Evolutionary conservation across 2,797 vertebrate species (phyloP), one percentile per base, ranked within the genome.

Genomic region (Poeciliopsis paucimaculata): DNA sequence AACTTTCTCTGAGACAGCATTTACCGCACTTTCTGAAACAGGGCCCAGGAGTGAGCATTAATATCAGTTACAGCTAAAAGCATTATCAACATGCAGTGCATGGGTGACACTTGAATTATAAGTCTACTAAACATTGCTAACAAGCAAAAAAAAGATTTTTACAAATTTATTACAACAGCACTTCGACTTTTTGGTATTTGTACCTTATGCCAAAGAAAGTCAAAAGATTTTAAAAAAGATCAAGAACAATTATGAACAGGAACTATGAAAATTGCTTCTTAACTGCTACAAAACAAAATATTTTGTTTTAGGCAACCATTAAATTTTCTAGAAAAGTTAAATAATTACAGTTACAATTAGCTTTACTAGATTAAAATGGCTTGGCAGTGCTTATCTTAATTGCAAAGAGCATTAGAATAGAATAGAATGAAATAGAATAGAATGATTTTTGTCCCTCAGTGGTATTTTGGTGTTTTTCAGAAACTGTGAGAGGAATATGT

Each of bases 401-500:
- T 64, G 62, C 34, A 64, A 64, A 34, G 1, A 62, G 5, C 6
- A 64, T 34, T 34, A 34, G 31, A 34, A 1, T 36, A 31, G 34
- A 64, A 60, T 16, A 34, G 28, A 62, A 34, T n/a, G n/a, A n/a
- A n/a, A n/a, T 62, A 62, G 57, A 62, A 62, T 7, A 18, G 31
- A 34, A 62, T 31, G 2, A 6, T 18, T 68, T 39, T 41, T 39
- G 36, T 68, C 62, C 62, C 57, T 34, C 28, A 16, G 57, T 62
- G 28, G 13, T 47, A 20, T n/a, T 23, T 62, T 60, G 41, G n/a
- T 41, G 9, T 46, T 72, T 72, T 74, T 47, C 18, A 13, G 43
- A 71, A 71, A 85, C 53, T 43, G 62, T 49, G 34, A n/a, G 39
- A 47, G 76, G 70, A 85, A 72, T 45, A 47, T 53, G 49, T 77